These are phyloP conservation scores for Dipodomys ordii DNA, from an alignment of 2,113 vertebrate genomes.

Conservation along the genomic window DNA sequence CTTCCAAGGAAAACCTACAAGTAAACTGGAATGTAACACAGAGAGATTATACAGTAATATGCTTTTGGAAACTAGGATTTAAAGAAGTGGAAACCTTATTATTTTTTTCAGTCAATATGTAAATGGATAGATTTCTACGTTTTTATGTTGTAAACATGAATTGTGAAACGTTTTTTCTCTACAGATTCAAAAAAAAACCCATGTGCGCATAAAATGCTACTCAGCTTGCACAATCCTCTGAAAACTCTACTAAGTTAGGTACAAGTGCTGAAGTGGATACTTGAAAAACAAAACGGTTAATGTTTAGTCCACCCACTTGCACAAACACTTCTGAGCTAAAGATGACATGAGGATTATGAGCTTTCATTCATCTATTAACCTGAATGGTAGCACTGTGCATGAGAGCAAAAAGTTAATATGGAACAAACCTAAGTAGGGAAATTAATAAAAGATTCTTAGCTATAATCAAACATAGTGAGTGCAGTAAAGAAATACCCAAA, in stretches of 20 bases:
- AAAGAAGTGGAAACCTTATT: conserved; percentile 78
- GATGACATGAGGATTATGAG: not conserved
- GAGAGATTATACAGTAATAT: conserved; percentile 75
- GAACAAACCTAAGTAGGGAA: not conserved
- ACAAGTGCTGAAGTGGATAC: not conserved
- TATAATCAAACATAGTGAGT: not conserved
- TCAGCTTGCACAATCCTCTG: conserved; percentile 42
- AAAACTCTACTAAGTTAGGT: conserved; percentile 48
- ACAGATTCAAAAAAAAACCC: not conserved
- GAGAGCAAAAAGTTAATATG: not conserved
- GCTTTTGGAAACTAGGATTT: conserved; percentile 76
- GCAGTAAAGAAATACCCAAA: not conserved
- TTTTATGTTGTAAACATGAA: conserved; percentile 65
- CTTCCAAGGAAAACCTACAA: conserved; percentile 74
- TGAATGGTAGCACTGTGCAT: not conserved
- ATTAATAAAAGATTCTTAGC: not conserved
- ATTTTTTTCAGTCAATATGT: conserved; percentile 81
- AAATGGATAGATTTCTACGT: conserved; percentile 65
- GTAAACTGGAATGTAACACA: conserved; percentile 63
- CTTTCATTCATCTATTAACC: not conserved
- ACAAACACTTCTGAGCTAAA: not conserved
- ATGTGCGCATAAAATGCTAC: conserved; percentile 32
- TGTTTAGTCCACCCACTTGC: not conserved
- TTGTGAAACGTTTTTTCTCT: conserved; percentile 46
- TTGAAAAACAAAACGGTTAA: conserved; percentile 14